These are phyloP conservation scores for Tragopan temminckii DNA, from an alignment of 2,797 vertebrate genomes.

Conservation along the genomic window DNA sequence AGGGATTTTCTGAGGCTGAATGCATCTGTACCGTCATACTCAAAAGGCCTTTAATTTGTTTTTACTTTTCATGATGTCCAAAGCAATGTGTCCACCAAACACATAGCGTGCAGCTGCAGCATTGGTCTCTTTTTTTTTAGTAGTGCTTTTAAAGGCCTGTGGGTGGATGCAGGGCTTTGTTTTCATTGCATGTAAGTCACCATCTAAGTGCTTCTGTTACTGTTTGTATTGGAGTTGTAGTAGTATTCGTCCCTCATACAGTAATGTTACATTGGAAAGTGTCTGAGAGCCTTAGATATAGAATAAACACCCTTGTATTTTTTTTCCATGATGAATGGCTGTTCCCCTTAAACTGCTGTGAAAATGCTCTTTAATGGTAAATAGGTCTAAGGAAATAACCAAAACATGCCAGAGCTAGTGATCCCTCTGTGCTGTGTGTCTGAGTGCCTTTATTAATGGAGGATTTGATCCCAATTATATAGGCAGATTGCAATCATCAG, in stretches of 20 bases:
- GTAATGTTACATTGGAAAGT: not conserved
- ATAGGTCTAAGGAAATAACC: not conserved
- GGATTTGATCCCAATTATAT: not conserved
- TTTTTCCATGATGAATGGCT: not conserved
- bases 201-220: not conserved
- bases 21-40: not conserved
- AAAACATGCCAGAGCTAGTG: not conserved
- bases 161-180: not conserved
- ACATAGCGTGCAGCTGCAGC: rapidly evolving
- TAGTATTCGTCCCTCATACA: not conserved
- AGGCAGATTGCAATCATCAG: not conserved
- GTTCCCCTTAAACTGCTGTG: not conserved
- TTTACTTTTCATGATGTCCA: not conserved
- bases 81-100: not conserved
- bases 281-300: not conserved
- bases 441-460: not conserved
- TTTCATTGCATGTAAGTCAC: not conserved
- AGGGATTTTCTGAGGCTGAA: not conserved
- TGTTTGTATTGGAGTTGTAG: not conserved
- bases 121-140: not conserved
- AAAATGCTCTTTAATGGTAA: not conserved
- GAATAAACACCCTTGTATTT: not conserved
- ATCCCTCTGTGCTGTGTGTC: not conserved
- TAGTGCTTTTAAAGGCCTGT: not conserved
- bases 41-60: not conserved